phyloP scores from a whole-genome alignment of 2,888 invertebrate genomes.

The Sinohyriopsis cumingii region DNA sequence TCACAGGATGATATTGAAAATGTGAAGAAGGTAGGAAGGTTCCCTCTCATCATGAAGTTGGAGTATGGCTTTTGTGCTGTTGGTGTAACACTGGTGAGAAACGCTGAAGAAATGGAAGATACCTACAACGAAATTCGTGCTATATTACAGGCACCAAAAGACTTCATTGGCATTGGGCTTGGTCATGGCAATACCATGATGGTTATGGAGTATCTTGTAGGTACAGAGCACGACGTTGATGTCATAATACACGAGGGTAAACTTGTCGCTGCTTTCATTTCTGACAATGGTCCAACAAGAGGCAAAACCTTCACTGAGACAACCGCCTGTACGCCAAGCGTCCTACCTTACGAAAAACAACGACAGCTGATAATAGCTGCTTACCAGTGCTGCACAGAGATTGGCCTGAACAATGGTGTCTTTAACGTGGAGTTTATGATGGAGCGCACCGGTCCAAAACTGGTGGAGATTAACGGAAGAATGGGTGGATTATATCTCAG shows the following conservation, averaged over 20 bases:
- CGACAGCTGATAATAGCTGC: not conserved
- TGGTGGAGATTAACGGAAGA: conserved; percentile 9
- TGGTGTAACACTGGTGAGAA: conserved; percentile 41
- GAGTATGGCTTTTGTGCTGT: conserved; percentile 55
- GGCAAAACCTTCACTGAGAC: no score
- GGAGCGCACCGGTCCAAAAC: not conserved
- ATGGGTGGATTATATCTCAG: conserved; percentile 1
- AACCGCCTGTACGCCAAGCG: no score
- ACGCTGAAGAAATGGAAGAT: conserved; percentile 23
- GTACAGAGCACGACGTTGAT: conserved; percentile 56
- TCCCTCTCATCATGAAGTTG: conserved; percentile 48
- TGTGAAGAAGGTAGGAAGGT: conserved; percentile 2
- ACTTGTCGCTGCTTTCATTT: conserved; percentile 48
- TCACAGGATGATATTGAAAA: conserved; percentile 19
- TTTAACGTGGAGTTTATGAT: conserved; percentile 9
- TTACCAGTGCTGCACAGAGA: conserved; percentile 3
- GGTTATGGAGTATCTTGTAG: conserved; percentile 40
- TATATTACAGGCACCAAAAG: conserved; percentile 23
- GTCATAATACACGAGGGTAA: conserved; percentile 43
- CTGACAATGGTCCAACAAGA: conserved; percentile 55
- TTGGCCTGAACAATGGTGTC: conserved; percentile 7
- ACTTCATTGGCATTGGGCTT: conserved; percentile 47
- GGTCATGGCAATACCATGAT: conserved; percentile 46
- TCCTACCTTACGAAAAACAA: no score
- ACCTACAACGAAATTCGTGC: conserved; percentile 27